Base-by-base conservation (phyloP, 1,140 invertebrate species). In the Cyclargus thomasi region DNA sequence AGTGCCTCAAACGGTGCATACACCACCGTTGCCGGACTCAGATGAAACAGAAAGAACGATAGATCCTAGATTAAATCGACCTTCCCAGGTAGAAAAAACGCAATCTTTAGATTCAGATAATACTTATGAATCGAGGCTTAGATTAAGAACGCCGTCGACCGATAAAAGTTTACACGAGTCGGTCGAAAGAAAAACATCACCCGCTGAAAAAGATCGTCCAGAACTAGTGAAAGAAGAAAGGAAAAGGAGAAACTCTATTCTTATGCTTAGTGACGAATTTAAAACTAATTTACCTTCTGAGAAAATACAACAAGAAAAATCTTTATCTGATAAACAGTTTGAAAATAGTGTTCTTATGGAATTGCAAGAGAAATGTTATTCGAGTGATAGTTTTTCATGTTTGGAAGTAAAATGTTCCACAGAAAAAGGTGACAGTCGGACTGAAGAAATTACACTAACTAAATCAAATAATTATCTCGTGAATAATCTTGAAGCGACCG, bases 21-120 rank as follows among this genome's bases (percentile, higher is more conserved):
- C 63, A 74, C 75, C 73, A 20, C 71, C 65, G 93, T 74, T 96
- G 11, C 72, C 70, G 7, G 69, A 77, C 8, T 62, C 71, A 47
- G 81, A 77, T 17, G 73, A 74, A n/a, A 63, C 47, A 6, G 79
- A 96, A 94, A 91, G 63, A 59, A 65, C n/a, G 68, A 74, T 53
- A 57, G 77, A 53, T 73, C 73, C n/a, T 72, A 77, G 63, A 53
- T 20, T 66, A 23, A 66, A 66, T 59, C 68, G 74, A 21, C 70
- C 68, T 11, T 67, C 64, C 36, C 71, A 69, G n/a, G 64, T 72
- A 0, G 81, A 85, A 16, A 78, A 68, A 69, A 69, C 68, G 18
- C 83, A 83, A 63, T 69, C 78, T 21, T 71, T 72, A 21, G 82
- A 85, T 22, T 70, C 70, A 23, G 83, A 88, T 35, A 78, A 70